Evolutionary conservation across 2,797 vertebrate species (phyloP), one percentile per base, ranked within the genome.

Genomic region (Mormyrus hasselquistii): DNA sequence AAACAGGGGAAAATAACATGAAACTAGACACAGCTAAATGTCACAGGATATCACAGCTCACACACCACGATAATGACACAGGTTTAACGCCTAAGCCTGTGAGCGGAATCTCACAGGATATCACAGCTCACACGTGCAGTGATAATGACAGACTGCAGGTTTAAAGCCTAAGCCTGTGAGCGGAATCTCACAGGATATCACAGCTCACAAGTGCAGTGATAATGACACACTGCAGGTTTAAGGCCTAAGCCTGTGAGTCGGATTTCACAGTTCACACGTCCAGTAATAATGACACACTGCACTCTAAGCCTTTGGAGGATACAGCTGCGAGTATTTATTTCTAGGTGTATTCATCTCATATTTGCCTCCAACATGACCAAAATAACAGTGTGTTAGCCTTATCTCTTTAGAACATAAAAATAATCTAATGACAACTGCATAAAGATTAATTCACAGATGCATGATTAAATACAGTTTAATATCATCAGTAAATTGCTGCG

Each of bases 381-480:
- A 83, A 22, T 19, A 22, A 49, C 4, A 16, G 6, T 83, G 38
- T 7, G 76, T 19, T 82, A 19, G 38, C 16, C 34, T 82, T 16
- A 41, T 47, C 76, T 38, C 12, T 38, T 47, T 41, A 82, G 41
- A 19, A 38, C 16, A 82, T 19, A 19, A 82, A 82, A 19, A 41
- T 41, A n/a, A 82, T 82, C 19, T 38, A 82, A 47, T 19, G 16
- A 41, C 16, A 19, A 19, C 34, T 82, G 83, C 50, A 86, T n/a
- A 29, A 29, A 25, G 25, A 86, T 52, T 86, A n/a, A 34, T 53
- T 86, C 12, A 2, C 50, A 85, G 83, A 85, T 9, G 49, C 44
- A 85, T 25, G 49, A 85, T 22, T 25, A 50, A 87, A 19, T 41
- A 47, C 44, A 59, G 92, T 94, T 94, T 94, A 93, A 93, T 92